A percentile compares a stretch with the other conserved stretches of the same genome.
Evolutionary conservation across 2,888 invertebrate genomes (phyloP).

Genomic region (Zhengitettix transpicula): DNA sequence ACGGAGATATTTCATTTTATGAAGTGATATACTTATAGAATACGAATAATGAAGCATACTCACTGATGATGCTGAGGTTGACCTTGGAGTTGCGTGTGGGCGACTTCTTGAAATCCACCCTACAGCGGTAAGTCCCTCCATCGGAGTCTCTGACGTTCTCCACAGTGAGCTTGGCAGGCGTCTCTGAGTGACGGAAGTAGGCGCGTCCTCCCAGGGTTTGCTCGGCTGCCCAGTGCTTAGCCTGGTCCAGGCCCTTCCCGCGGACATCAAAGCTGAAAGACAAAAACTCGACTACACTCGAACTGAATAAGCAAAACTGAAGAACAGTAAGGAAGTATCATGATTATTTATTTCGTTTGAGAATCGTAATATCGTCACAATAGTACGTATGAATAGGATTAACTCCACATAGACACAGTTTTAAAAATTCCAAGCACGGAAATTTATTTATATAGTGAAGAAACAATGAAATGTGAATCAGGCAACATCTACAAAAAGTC

Average conservation of each 20-base stretch:
- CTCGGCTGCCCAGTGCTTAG: conserved; percentile 68
- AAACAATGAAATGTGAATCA: no score
- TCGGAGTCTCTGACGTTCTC: conserved; percentile 58
- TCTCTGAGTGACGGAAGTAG: conserved; percentile 53
- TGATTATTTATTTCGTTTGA: no score
- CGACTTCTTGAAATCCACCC: conserved; percentile 79
- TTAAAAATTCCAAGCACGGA: no score
- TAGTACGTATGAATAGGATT: no score
- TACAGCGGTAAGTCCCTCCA: conserved; percentile 69
- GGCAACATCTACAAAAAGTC: no score
- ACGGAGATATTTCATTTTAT: no score
- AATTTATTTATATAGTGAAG: no score
- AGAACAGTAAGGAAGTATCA: no score
- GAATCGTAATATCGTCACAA: no score
- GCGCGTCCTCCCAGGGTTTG: conserved; percentile 56
- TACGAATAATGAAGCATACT: conserved; percentile 29
- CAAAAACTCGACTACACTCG: neutral
- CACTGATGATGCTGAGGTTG: conserved; percentile 77
- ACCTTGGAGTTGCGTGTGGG: conserved; percentile 76
- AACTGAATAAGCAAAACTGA: no score
- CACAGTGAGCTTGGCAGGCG: conserved; percentile 58
- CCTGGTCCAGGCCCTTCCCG: conserved; percentile 51
- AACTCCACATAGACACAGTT: no score
- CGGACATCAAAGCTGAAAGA: conserved; percentile 54
- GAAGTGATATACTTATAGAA: no score